phyloP scores from a whole-genome alignment of 1,140 invertebrate genomes.

The Macrobrachium rosenbergii region DNA sequence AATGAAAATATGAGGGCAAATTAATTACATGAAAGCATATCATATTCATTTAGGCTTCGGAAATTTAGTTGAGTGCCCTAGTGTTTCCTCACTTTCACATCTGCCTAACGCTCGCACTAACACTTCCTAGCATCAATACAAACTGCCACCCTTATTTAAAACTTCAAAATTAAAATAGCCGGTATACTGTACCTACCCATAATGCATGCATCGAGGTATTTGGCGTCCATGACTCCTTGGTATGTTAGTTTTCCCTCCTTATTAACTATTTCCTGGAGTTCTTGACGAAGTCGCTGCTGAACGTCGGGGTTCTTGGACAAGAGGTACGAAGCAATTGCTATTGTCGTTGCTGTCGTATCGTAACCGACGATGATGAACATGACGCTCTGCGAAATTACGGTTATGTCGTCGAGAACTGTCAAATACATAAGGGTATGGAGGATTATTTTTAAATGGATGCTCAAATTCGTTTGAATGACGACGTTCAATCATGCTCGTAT shows the following conservation, averaged over 20 bases:
- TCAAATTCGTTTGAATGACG: too few relatives aligned
- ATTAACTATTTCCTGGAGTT: slow-evolving; percentile 19
- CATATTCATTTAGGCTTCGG: too few relatives aligned
- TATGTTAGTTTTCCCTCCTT: slow-evolving; percentile 40
- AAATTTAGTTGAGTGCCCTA: too few relatives aligned
- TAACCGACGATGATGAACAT: slow-evolving; percentile 70
- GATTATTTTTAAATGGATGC: too few relatives aligned
- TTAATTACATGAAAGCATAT: too few relatives aligned
- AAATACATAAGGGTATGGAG: not conserved
- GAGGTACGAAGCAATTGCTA: slow-evolving; percentile 69
- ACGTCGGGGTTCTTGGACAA: slow-evolving; percentile 69
- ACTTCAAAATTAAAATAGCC: not conserved
- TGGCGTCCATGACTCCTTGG: slow-evolving; percentile 54
- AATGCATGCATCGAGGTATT: slow-evolving; percentile 50
- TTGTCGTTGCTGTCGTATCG: slow-evolving; percentile 71
- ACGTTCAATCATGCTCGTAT: too few relatives aligned
- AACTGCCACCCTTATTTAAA: not conserved
- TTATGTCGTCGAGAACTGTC: slow-evolving; percentile 61
- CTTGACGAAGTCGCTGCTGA: slow-evolving; percentile 64
- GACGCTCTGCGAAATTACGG: slow-evolving; percentile 67
- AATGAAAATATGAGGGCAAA: too few relatives aligned
- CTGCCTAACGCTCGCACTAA: not conserved
- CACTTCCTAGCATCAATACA: too few relatives aligned
- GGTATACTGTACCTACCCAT: slow-evolving; percentile 25
- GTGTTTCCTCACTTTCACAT: too few relatives aligned